Evolutionary conservation across 1,140 invertebrate species (phyloP).

Genomic region (Listronotus oregonensis): DNA sequence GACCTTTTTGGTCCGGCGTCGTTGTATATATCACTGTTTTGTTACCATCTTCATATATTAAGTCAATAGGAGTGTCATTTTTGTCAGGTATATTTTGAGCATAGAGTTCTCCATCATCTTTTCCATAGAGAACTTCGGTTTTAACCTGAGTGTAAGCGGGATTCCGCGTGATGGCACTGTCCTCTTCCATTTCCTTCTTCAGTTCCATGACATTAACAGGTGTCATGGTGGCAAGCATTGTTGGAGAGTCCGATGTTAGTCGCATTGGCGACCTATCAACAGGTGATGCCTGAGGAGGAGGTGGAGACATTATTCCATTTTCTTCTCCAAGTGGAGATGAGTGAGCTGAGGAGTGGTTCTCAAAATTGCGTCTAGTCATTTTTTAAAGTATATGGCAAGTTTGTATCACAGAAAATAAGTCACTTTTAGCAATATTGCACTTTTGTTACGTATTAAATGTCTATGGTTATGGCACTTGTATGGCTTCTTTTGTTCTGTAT

Average conservation of each 20-base stretch:
- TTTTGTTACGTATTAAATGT: constrained; percentile 48
- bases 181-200: constrained; percentile 61
- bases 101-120: constrained; percentile 63
- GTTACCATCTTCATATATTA: constrained; percentile 81
- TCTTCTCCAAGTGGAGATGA: constrained; percentile 48
- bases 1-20: constrained; percentile 59
- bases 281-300: constrained; percentile 53
- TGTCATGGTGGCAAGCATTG: constrained; percentile 77
- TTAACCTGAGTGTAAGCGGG: constrained; percentile 64
- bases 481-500: constrained; percentile 40
- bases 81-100: constrained; percentile 65
- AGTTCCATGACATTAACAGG: constrained; percentile 70
- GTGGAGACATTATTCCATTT: constrained; percentile 53
- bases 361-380: constrained; percentile 51
- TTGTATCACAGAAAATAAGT: constrained; percentile 52
- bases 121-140: constrained; percentile 58
- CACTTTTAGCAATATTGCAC: constrained; percentile 52
- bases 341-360: constrained; percentile 44
- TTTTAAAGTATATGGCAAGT: constrained; percentile 42
- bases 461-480: constrained; percentile 52
- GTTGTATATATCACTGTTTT: constrained; percentile 82
- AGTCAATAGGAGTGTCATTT: constrained; percentile 73
- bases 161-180: constrained; percentile 61
- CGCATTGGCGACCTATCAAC: constrained; percentile 48
- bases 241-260: constrained; percentile 64